phyloP scores from a whole-genome alignment of 2,888 invertebrate species.

The Griposia aprilina region DNA sequence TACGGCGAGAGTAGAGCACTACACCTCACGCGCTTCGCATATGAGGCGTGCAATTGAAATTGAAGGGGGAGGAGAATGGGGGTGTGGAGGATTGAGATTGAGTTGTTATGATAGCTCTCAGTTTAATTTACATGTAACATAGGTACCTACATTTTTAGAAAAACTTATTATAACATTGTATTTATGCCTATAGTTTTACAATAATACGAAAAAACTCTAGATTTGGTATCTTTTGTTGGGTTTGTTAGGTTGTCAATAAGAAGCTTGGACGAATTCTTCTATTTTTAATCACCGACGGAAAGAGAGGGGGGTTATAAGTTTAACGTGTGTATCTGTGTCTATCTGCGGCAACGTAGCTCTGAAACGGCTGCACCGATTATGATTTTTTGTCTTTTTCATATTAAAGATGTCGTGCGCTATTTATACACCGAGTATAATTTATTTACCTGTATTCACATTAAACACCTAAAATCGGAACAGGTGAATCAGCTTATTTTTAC shows the following conservation, averaged over 20 bases:
- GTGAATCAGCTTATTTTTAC: not conserved
- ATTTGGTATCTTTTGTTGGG: not conserved
- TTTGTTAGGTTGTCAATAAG: not conserved
- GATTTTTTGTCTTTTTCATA: not conserved
- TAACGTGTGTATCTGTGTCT: too few relatives aligned
- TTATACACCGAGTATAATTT: not conserved
- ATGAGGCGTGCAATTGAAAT: too few relatives aligned
- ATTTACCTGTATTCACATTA: not conserved
- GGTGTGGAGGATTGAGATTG: not conserved
- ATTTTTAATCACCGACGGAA: not conserved
- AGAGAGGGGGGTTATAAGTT: too few relatives aligned
- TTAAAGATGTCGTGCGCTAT: not conserved
- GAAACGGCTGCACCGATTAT: too few relatives aligned
- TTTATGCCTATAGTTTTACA: not conserved
- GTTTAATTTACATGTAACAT: not conserved
- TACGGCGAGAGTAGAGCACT: too few relatives aligned
- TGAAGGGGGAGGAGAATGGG: not conserved
- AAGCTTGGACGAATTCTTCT: not conserved
- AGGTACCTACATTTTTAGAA: too few relatives aligned
- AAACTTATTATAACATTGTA: not conserved
- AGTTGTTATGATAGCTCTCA: not conserved
- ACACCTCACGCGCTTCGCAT: too few relatives aligned
- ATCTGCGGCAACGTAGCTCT: too few relatives aligned
- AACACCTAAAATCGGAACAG: constrained; percentile 1
- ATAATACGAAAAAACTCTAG: too few relatives aligned